Percentiles rank a stretch among this genome's conserved stretches.
These are phyloP conservation scores for Nemopilema nomurai DNA, from an alignment of 30 jellyfish, hydroid and myxozoan genomes.

Conservation along the genomic window DNA sequence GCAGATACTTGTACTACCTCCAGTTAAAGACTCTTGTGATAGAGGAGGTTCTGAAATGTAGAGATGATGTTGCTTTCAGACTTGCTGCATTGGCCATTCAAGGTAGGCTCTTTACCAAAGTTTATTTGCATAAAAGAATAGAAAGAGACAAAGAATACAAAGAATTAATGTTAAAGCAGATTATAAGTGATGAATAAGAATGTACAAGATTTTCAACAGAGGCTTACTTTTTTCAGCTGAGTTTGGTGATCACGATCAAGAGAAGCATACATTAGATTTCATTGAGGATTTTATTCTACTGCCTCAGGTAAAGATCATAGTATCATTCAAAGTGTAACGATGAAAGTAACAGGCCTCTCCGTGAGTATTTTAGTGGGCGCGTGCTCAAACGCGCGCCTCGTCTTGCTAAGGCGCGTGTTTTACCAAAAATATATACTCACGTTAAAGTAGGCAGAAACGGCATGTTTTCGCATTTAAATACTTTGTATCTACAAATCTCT, in stretches of 20 bases:
- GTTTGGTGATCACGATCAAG: slow-evolving; percentile 85
- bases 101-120: slow-evolving; percentile 40
- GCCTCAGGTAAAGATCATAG: slow-evolving; percentile 64
- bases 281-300: slow-evolving; percentile 79
- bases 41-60: slow-evolving; percentile 72
- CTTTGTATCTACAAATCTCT: too few relatives aligned
- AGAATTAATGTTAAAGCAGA: too few relatives aligned
- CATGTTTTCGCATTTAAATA: too few relatives aligned
- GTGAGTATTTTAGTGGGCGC: too few relatives aligned
- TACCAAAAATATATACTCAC: too few relatives aligned
- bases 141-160: background rate
- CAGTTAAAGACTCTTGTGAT: slow-evolving; percentile 69
- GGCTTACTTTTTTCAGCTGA: slow-evolving; percentile 69
- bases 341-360: too few relatives aligned
- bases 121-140: background rate
- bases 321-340: too few relatives aligned
- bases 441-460: too few relatives aligned
- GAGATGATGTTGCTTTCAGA: slow-evolving; percentile 72
- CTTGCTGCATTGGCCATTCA: slow-evolving; percentile 92
- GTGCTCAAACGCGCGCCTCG: too few relatives aligned
- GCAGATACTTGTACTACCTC: slow-evolving; percentile 82
- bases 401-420: too few relatives aligned
- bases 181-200: too few relatives aligned
- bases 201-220: background rate
- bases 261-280: slow-evolving; percentile 56